Base-by-base conservation (phyloP, 2,797 vertebrate species). In the Dicrostonyx torquatus region DNA sequence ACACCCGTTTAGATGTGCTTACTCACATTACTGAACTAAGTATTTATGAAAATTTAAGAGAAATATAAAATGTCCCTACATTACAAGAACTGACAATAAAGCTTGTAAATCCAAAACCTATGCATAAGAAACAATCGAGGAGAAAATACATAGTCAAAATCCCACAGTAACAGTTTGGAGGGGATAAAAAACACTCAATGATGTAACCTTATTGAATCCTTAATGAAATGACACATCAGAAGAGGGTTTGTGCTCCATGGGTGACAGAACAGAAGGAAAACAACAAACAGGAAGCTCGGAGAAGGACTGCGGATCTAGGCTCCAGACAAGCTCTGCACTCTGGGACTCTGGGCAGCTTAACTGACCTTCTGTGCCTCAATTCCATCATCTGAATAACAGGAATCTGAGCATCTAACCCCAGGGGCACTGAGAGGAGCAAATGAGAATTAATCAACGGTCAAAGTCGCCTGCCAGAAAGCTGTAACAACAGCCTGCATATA, bases 221-320 rank as follows among this genome's bases (percentile, higher is more conserved):
- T 86, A 89, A 86, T 45, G 70, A 96, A 91, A 89, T 58, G 92
- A 93, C 87, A 84, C 75, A 64, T 75, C 55, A 68, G 66, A 75
- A 68, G 0, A 15, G 17, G 66, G 20, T 18, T 24, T 73, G 20
- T 17, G 17, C 29, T 60, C 93, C 83, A 86, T 34, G 22, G 72
- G 83, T 40, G 87, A 75, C 62, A 31, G 10, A 18, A 60, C 37
- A 31, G 50, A 77, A 82, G 66, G 26, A 62, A 91, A 90, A 68
- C 45, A 48, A 22, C 1, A 60, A 26, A 11, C 37, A 62, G 26
- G 62, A 78, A 48, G 55, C 26, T 15, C 3, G 50, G 7, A 34
- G n/a, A 79, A 22, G 0, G 2, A 50, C 13, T 48, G 40, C 26
- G 64, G 18, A 6, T 22, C 55, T 11, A 14, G 11, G 43, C 29